These are phyloP conservation scores for Scolanthus callimorphus DNA, from an alignment of 92 coral and sea anemone species.

Conservation along the genomic window DNA sequence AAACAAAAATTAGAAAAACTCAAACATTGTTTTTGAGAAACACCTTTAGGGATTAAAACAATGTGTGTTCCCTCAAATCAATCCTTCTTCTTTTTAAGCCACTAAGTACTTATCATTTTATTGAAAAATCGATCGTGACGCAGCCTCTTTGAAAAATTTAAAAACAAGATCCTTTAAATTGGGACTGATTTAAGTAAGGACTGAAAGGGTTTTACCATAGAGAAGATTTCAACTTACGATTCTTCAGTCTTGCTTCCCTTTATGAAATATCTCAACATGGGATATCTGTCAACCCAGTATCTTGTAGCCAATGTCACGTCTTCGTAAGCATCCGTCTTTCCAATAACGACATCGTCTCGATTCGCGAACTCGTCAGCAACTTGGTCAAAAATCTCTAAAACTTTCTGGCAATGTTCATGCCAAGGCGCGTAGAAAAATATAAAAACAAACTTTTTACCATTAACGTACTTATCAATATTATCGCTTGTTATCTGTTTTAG, in stretches of 20 bases:
- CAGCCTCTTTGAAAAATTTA: too few species aligned
- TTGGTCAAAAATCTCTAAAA: conserved; percentile 45
- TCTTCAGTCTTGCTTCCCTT: conserved; percentile 95
- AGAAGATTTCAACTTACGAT: conserved; percentile 90
- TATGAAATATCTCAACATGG: conserved; percentile 79
- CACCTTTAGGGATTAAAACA: too few species aligned
- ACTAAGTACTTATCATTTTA: too few species aligned
- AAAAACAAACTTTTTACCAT: conserved; percentile 85
- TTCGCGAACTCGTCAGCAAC: conserved; percentile 60
- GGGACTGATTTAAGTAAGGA: too few species aligned
- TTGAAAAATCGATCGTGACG: too few species aligned
- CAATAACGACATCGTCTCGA: conserved; percentile 68
- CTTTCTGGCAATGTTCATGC: conserved; percentile 64
- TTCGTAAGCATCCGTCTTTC: conserved; percentile 85
- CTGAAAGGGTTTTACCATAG: too few species aligned
- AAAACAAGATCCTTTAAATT: too few species aligned
- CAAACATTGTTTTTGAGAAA: too few species aligned
- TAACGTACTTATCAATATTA: conserved; percentile 55
- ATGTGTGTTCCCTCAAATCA: too few species aligned
- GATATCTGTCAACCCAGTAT: conserved; percentile 90
- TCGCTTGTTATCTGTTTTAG: conserved; percentile 41
- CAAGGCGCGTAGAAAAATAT: conserved; percentile 96
- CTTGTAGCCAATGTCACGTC: conserved; percentile 82
- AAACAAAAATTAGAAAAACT: too few species aligned
- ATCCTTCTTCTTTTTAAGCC: too few species aligned